Conservation (phyloP, 2,113 vertebrate species). For the Nerophis lumbriciformis region DNA sequence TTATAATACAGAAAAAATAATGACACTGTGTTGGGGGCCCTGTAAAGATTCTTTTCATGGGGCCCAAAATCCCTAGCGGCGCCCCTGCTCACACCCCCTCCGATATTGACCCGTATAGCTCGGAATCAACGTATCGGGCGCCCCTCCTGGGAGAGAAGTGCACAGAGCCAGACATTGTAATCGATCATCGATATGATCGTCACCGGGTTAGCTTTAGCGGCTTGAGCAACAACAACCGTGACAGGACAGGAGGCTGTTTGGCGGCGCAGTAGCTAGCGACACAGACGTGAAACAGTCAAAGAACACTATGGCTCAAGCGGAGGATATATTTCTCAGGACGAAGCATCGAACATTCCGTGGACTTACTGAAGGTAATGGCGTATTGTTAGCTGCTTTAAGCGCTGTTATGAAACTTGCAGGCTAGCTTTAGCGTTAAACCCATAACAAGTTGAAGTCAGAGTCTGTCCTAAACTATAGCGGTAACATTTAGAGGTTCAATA, state of each 20-base stretch:
- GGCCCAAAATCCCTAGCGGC: too few relatives aligned
- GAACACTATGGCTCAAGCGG: slow-evolving; percentile 51
- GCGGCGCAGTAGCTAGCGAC: not conserved
- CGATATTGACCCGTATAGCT: too few relatives aligned
- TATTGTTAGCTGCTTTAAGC: slow-evolving; percentile 21
- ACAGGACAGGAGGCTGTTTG: not conserved
- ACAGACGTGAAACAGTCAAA: not conserved
- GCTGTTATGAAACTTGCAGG: not conserved
- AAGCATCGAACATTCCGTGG: slow-evolving; percentile 61
- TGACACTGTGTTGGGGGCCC: too few relatives aligned
- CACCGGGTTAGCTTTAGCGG: not conserved
- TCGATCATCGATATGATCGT: slow-evolving; percentile 47
- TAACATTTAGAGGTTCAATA: not conserved
- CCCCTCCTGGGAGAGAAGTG: not conserved
- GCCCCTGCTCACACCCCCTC: too few relatives aligned
- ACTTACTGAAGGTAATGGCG: slow-evolving; percentile 67
- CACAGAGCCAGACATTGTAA: slow-evolving; percentile 24
- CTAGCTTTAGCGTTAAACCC: slow-evolving; percentile 5
- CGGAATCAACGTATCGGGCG: too few relatives aligned
- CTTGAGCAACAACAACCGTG: not conserved
- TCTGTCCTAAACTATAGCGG: not conserved
- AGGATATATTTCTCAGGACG: slow-evolving; percentile 65
- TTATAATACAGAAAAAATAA: too few relatives aligned
- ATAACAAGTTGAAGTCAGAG: not conserved
- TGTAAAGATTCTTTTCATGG: too few relatives aligned